Conservation (phyloP, 2,113 vertebrate species). For the Okapia johnstoni region DNA sequence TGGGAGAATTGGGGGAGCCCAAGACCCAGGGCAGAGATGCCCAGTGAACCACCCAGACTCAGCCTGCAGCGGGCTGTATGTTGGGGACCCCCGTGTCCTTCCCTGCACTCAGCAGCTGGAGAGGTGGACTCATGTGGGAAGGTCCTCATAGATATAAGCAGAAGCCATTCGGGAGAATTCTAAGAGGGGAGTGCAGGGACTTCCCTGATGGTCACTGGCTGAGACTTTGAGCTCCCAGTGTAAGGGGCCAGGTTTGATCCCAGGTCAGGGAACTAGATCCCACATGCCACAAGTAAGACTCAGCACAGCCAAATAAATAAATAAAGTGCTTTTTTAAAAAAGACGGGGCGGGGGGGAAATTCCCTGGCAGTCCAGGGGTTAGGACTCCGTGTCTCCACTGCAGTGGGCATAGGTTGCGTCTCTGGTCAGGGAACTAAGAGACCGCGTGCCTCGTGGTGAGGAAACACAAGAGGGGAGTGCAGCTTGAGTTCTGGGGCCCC, state of each 20-base stretch:
- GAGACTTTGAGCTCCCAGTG: background rate
- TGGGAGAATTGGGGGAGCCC: background rate
- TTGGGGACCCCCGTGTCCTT: background rate
- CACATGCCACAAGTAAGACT: background rate
- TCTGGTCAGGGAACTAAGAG: background rate
- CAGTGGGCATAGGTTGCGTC: background rate
- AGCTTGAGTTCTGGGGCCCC: background rate
- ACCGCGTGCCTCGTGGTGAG: background rate
- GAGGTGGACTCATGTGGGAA: background rate
- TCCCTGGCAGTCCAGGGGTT: background rate
- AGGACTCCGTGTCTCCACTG: background rate
- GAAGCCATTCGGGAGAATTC: background rate
- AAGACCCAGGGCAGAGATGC: too few species aligned
- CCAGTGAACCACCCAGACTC: background rate
- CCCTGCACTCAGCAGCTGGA: background rate
- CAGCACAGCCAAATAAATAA: background rate
- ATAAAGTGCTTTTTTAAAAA: background rate
- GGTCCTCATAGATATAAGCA: background rate
- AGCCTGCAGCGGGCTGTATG: too few species aligned
- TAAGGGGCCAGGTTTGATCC: background rate
- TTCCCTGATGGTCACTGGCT: background rate
- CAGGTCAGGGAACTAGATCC: background rate
- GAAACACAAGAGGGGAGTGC: background rate
- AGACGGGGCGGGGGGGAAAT: fast-evolving
- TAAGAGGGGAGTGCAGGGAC: background rate